Percentiles rank a stretch among this genome's conserved stretches.
Conservation (phyloP, 1,140 invertebrate genomes). For the Pteromalus puparum region DNA sequence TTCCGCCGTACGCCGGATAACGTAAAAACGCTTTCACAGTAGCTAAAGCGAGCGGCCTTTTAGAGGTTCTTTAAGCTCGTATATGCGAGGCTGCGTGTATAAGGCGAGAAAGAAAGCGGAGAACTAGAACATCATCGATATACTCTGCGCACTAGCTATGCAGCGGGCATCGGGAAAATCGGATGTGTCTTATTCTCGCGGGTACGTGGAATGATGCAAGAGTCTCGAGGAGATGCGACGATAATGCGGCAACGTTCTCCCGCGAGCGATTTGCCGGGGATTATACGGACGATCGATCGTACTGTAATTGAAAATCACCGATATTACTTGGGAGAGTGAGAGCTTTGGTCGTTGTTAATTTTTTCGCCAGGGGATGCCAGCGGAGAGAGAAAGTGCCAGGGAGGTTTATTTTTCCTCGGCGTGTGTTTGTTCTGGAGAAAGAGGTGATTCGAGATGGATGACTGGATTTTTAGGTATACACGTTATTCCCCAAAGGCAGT, state of each 20-base stretch:
- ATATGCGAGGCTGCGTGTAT: no score
- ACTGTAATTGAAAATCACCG: constrained; percentile 8
- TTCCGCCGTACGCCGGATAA: constrained; percentile 29
- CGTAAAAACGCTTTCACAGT: constrained; percentile 46
- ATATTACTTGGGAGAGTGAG: neutral
- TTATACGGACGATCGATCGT: neutral
- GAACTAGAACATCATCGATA: constrained; percentile 39
- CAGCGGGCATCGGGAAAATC: constrained; percentile 28
- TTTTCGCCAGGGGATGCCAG: neutral
- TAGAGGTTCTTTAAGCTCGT: constrained; percentile 34
- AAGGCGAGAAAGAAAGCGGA: neutral
- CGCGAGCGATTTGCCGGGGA: neutral
- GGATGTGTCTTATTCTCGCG: neutral
- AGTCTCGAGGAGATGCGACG: neutral
- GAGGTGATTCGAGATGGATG: neutral
- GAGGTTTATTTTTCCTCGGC: no score
- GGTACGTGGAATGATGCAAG: constrained; percentile 36
- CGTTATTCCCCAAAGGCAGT: neutral
- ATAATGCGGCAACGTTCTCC: neutral
- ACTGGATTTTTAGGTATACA: neutral
- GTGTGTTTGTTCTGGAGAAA: no score
- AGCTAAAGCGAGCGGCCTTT: neutral
- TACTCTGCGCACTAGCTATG: no score
- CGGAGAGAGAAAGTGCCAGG: no score
- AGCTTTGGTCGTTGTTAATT: neutral